These are phyloP conservation scores for Eurystomus gularis DNA, from an alignment of 2,113 vertebrate genomes.

Conservation along the genomic window DNA sequence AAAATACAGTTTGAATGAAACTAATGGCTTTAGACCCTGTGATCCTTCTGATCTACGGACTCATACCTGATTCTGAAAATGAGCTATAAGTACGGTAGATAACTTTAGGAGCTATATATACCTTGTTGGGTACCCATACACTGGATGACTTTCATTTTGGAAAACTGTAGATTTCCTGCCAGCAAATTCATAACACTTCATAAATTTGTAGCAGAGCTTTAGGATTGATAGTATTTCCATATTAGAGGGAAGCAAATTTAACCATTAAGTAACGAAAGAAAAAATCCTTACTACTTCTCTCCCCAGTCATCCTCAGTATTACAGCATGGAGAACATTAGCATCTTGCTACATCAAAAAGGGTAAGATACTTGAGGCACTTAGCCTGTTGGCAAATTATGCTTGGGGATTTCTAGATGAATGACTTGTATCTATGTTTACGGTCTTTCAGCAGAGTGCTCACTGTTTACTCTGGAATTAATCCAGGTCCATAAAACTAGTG, in stretches of 20 bases:
- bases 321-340: neutral
- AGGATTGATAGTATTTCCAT: neutral
- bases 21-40: neutral
- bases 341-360: neutral
- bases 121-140: neutral
- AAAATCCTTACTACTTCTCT: neutral
- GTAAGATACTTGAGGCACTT: neutral
- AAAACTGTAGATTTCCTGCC: neutral
- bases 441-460: slow-evolving; percentile 47
- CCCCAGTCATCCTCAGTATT: neutral
- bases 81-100: rapidly evolving
- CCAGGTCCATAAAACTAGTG: slow-evolving; percentile 61
- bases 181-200: neutral
- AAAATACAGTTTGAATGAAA: neutral
- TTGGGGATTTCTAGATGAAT: slow-evolving; percentile 3
- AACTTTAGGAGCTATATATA: neutral
- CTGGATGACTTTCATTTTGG: neutral
- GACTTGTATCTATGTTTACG: slow-evolving; percentile 17
- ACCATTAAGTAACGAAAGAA: neutral
- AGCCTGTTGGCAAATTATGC: neutral
- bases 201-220: neutral
- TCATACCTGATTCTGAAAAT: neutral
- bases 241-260: neutral
- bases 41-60: neutral
- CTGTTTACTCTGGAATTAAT: slow-evolving; percentile 73